phyloP scores from a whole-genome alignment of 64 coral and sea anemone species.

The Stylophora pistillata region DNA sequence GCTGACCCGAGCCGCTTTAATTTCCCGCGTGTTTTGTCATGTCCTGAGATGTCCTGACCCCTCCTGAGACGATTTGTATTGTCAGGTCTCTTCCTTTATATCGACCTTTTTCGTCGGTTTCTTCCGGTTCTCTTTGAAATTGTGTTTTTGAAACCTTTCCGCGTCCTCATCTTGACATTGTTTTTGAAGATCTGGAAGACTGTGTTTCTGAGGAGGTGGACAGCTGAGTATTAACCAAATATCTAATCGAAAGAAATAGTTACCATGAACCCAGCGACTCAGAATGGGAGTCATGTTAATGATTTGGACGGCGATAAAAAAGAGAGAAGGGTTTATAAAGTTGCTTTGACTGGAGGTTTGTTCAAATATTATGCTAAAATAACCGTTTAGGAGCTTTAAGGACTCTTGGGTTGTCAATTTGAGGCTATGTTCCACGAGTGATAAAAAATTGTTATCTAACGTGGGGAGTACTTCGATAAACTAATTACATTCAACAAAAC shows the following conservation, averaged over 20 bases:
- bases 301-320: neutral
- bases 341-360: constrained; percentile 88
- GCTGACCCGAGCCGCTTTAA: constrained; percentile 10
- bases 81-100: neutral
- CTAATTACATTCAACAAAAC: no score
- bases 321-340: constrained; percentile 67
- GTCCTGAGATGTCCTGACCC: no score
- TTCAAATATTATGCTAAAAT: neutral
- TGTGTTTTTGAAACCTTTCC: neutral
- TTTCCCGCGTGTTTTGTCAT: constrained; percentile 32
- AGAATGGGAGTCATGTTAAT: neutral
- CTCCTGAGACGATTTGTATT: neutral
- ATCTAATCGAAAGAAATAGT: neutral
- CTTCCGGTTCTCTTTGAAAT: neutral
- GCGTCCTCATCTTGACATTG: neutral
- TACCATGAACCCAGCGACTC: neutral
- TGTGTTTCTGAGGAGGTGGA: neutral
- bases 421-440: neutral
- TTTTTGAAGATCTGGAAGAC: neutral
- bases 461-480: no score
- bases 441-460: neutral
- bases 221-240: neutral
- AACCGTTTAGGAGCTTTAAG: neutral
- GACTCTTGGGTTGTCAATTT: neutral
- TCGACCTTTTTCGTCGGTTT: neutral